These are phyloP conservation scores for Pandemis heparana DNA, from an alignment of 2,888 invertebrate genomes.

Conservation along the genomic window DNA sequence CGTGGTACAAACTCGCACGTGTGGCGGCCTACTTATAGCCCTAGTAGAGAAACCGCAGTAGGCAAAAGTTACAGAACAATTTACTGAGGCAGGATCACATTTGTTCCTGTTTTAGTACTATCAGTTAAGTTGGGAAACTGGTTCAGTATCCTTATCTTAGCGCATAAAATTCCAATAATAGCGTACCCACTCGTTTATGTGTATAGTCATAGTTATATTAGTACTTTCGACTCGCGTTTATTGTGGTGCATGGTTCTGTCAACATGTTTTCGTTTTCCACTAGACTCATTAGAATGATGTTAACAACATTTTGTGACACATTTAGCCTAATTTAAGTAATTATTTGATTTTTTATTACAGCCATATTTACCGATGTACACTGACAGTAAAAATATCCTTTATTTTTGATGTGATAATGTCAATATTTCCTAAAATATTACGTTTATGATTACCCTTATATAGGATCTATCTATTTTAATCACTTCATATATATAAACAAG, in stretches of 20 bases:
- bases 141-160: neutral
- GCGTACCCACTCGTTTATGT: too few relatives aligned
- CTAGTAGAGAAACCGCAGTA: slow-evolving; percentile 22
- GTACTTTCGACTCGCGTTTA: neutral
- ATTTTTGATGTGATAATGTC: too few relatives aligned
- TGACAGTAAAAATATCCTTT: too few relatives aligned
- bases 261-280: slow-evolving; percentile 3
- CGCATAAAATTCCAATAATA: neutral
- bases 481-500: too few relatives aligned
- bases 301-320: neutral
- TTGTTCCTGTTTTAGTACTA: slow-evolving; percentile 6
- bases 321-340: neutral
- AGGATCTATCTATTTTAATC: too few relatives aligned
- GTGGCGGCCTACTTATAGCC: slow-evolving; percentile 36
- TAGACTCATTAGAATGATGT: neutral
- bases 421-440: too few relatives aligned
- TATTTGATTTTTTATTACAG: neutral
- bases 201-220: too few relatives aligned
- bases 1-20: slow-evolving; percentile 44
- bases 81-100: neutral
- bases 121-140: neutral
- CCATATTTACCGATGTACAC: neutral
- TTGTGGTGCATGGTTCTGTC: neutral
- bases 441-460: too few relatives aligned
- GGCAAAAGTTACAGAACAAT: slow-evolving; percentile 3